phyloP scores from a whole-genome alignment of 2,113 vertebrate species.

The Oceanites oceanicus region DNA sequence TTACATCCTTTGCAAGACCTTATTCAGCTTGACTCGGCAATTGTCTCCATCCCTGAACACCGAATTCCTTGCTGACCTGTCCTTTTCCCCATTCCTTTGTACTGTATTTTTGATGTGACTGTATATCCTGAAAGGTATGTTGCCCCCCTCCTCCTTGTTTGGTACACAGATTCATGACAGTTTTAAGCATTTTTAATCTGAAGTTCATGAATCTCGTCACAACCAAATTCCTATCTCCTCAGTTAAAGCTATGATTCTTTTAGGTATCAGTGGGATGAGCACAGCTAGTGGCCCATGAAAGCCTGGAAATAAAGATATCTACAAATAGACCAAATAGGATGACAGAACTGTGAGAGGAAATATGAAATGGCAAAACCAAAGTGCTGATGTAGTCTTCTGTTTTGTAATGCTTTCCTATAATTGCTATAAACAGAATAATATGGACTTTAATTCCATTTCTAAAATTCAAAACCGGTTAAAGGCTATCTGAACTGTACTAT shows the following conservation, averaged over 20 bases:
- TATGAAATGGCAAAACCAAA: not conserved
- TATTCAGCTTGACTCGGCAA: not conserved
- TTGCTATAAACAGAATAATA: not conserved
- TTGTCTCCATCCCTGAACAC: not conserved
- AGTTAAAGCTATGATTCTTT: not conserved
- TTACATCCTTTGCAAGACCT: not conserved
- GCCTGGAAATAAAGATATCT: not conserved
- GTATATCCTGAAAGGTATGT: not conserved
- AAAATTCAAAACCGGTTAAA: not conserved
- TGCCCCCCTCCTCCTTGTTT: not conserved
- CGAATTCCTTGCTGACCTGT: not conserved
- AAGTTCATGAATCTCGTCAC: not conserved
- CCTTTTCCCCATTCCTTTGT: not conserved
- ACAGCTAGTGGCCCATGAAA: not conserved
- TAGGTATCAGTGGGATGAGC: not conserved
- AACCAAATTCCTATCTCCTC: not conserved
- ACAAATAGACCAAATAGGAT: not conserved
- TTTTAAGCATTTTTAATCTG: not conserved
- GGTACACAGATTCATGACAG: not conserved
- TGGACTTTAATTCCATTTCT: not conserved
- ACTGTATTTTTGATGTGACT: not conserved
- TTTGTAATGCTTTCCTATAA: not conserved
- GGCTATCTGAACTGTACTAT: not conserved
- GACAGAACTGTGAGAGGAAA: not conserved
- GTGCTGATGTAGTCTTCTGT: not conserved